Percentiles rank a stretch among this genome's conserved stretches.
Evolutionary conservation across 1,140 invertebrate genomes (phyloP).

Genomic region (Drosophila kanapiae): DNA sequence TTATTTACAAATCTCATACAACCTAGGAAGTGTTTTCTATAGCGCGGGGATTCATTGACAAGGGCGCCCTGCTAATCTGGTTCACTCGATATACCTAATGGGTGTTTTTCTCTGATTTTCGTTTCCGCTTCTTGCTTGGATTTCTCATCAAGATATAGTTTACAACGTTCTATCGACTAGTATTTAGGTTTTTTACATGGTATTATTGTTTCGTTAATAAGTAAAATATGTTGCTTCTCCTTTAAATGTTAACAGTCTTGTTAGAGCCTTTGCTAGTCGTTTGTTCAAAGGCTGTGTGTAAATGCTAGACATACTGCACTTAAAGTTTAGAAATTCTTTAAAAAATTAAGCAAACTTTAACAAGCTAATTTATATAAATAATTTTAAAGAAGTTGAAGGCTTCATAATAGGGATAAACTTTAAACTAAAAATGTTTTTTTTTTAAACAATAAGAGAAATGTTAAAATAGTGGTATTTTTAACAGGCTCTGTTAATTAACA

Average conservation of each 20-base stretch:
- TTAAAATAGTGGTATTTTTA: slow-evolving; percentile 1
- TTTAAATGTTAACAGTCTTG: slow-evolving; percentile 73
- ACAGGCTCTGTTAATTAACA: slow-evolving; percentile 1
- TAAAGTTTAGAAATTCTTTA: not conserved
- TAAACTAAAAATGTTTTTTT: not conserved
- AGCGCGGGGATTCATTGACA: slow-evolving; percentile 50
- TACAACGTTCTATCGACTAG: slow-evolving; percentile 64
- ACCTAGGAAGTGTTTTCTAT: slow-evolving; percentile 69
- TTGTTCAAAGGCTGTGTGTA: slow-evolving; percentile 58
- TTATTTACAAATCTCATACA: slow-evolving; percentile 75
- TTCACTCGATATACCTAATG: slow-evolving; percentile 81
- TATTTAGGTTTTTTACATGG: slow-evolving; percentile 44
- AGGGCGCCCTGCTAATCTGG: slow-evolving; percentile 57
- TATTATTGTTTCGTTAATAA: slow-evolving; percentile 71
- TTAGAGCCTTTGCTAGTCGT: slow-evolving; percentile 52
- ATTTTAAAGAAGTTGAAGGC: too few relatives aligned
- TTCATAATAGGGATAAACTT: too few relatives aligned
- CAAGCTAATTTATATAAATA: not conserved
- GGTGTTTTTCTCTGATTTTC: slow-evolving; percentile 67
- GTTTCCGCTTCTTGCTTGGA: slow-evolving; percentile 39
- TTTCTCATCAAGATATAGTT: slow-evolving; percentile 49
- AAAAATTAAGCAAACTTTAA: not conserved
- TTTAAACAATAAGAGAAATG: not conserved
- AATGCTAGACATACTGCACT: slow-evolving; percentile 52
- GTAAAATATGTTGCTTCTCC: slow-evolving; percentile 60